A percentile compares a stretch with the other conserved stretches of the same genome.
Evolutionary conservation across 2,888 invertebrate genomes (phyloP).

Genomic region (Cryptocheilus praepositus): DNA sequence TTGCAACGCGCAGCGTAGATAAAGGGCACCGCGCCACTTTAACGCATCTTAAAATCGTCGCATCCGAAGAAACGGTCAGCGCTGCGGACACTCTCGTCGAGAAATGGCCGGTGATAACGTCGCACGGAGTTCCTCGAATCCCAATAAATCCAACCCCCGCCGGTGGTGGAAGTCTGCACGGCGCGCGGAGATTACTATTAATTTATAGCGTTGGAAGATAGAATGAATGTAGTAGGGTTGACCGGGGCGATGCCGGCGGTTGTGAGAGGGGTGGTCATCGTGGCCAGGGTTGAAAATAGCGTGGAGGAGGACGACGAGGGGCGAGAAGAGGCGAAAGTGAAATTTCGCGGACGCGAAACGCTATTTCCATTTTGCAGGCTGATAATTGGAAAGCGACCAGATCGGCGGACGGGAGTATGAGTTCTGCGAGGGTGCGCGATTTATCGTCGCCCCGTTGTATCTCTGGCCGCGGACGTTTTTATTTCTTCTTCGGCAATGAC

Average conservation of each 20-base stretch:
- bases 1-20: no score
- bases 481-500: no score
- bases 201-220: constrained; percentile 60
- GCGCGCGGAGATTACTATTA: constrained; percentile 60
- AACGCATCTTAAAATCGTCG: constrained; percentile 9
- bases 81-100: constrained; percentile 37
- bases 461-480: no score
- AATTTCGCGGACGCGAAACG: constrained; percentile 49
- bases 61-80: constrained; percentile 36
- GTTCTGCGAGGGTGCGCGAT: no score
- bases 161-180: constrained; percentile 47
- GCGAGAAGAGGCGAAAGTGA: constrained; percentile 51
- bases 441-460: no score
- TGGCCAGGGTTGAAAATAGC: constrained; percentile 1
- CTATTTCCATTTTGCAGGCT: constrained; percentile 54
- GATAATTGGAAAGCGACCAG: constrained; percentile 54
- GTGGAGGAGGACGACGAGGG: constrained; percentile 11
- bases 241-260: neutral
- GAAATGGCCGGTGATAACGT: constrained; percentile 49
- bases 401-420: constrained; percentile 41
- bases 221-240: constrained; percentile 38
- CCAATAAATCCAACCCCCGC: constrained; percentile 55
- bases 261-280: neutral
- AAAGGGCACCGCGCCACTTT: constrained; percentile 6
- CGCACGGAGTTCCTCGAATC: constrained; percentile 59